A percentile compares a stretch with the other conserved stretches of the same genome.
phyloP scores from a whole-genome alignment of 2,888 invertebrate species.

The Gastrophysa polygoni region DNA sequence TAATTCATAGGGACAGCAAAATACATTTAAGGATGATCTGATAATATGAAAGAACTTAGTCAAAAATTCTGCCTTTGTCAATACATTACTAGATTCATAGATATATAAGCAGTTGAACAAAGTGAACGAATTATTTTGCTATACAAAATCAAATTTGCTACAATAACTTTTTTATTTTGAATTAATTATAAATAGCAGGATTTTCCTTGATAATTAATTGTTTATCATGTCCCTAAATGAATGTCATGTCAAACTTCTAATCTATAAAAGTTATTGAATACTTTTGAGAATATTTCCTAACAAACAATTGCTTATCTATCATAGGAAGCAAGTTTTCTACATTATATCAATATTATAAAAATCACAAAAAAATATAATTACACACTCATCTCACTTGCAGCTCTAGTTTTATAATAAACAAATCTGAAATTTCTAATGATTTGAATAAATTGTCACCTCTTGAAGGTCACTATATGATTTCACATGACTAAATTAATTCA shows the following conservation, averaged over 20 bases:
- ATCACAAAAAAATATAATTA: background rate
- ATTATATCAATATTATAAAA: background rate
- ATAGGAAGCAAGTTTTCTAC: background rate
- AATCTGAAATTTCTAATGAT: background rate
- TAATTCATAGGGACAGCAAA: conserved; percentile 29
- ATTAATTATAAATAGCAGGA: too few species aligned
- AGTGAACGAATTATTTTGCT: too few species aligned
- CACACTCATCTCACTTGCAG: background rate
- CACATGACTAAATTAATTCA: conserved; percentile 23
- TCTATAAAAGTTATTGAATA: too few species aligned
- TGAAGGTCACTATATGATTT: conserved; percentile 4
- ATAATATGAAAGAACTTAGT: conserved; percentile 14
- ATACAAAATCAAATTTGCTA: too few species aligned
- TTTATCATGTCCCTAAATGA: too few species aligned
- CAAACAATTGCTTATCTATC: background rate
- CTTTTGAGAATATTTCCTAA: conserved; percentile 3
- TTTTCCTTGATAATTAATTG: too few species aligned
- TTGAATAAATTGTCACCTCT: background rate
- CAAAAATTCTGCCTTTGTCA: background rate
- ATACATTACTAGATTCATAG: too few species aligned
- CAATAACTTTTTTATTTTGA: too few species aligned
- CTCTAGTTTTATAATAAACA: background rate
- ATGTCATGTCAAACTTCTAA: too few species aligned
- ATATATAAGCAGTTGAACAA: too few species aligned
- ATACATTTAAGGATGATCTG: conserved; percentile 8